Evolutionary conservation across 1,140 invertebrate genomes (phyloP).

Genomic region (Drosophila azteca): DNA sequence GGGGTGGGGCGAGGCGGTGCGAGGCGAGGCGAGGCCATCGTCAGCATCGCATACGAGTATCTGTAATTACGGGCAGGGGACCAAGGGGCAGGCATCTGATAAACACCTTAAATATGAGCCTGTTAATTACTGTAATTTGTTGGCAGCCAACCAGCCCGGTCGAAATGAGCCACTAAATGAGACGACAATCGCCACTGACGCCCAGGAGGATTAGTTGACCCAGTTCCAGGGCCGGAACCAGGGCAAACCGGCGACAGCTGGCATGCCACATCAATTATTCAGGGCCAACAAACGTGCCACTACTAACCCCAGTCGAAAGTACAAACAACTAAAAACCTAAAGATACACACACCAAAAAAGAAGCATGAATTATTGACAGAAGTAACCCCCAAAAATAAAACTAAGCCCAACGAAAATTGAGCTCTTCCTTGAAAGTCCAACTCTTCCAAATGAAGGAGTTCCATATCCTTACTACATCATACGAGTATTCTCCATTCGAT

Average conservation of each 20-base stretch:
- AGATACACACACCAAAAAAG: slow-evolving; percentile 39
- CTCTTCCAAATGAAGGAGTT: background rate
- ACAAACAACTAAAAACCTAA: slow-evolving; percentile 49
- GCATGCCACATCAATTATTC: slow-evolving; percentile 69
- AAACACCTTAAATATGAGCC: slow-evolving; percentile 66
- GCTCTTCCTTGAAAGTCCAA: background rate
- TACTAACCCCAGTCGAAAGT: slow-evolving; percentile 34
- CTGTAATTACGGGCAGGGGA: slow-evolving; percentile 32
- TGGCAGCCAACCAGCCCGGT: slow-evolving; percentile 10
- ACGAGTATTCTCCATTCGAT: background rate
- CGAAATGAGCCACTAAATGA: slow-evolving; percentile 53
- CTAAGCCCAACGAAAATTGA: slow-evolving; percentile 52
- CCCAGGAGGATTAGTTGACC: slow-evolving; percentile 71
- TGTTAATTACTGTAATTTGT: slow-evolving; percentile 74
- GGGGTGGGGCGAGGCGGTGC: background rate
- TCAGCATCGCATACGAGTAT: slow-evolving; percentile 30
- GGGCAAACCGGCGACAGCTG: slow-evolving; percentile 33
- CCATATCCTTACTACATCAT: background rate
- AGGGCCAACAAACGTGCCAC: slow-evolving; percentile 57
- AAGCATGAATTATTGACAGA: slow-evolving; percentile 61
- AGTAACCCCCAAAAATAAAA: slow-evolving; percentile 29
- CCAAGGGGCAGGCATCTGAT: slow-evolving; percentile 42
- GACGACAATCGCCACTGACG: slow-evolving; percentile 54
- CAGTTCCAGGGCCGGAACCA: slow-evolving; percentile 44
- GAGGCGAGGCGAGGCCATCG: slow-evolving; percentile 35